Evolutionary conservation across 2,113 vertebrate species (phyloP), one percentile per base, ranked within the genome.

Genomic region (Xyliphius kryptos): DNA sequence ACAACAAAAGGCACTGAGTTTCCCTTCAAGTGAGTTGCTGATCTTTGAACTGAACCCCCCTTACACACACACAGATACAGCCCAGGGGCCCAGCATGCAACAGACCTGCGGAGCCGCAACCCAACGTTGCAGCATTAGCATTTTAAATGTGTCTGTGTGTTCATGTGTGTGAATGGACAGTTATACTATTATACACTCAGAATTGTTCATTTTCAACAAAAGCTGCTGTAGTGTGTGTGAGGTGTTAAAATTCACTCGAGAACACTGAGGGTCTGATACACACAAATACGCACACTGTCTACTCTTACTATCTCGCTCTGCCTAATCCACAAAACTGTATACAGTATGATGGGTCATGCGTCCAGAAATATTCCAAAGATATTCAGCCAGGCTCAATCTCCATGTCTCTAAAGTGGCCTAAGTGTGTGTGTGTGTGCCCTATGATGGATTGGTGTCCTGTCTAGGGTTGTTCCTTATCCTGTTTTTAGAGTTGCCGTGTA

Each of bases 81-180:
- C 72, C 61, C 52, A 60, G 49, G 26, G 69, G 66, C 55, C 71
- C 55, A 71, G 82, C 77, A 79, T 86, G 89, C 79, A 87, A 81
- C 80, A 91, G 91, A 89, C 87, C 69, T 70, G 85, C 79, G 80
- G 88, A 90, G 91, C 90, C 89, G 38, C n/a, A 22, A 68, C 77
- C 74, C 78, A 74, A 71, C 65, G 69, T 77, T 38, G 62, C 66
- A 60, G 55, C 79, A 92, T 95, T 94, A 88, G 85, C 92, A 93
- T 92, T 84, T 87, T 80, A 85, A 88, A 85, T n/a, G n/a, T n/a
- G n/a, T n/a, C n/a, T n/a, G n/a, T n/a, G n/a, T n/a, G n/a, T n/a
- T n/a, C n/a, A n/a, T n/a, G n/a, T n/a, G n/a, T n/a, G n/a, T n/a
- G n/a, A n/a, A n/a, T n/a, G n/a, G n/a, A n/a, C n/a, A n/a, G n/a